Conservation (phyloP, 2,797 vertebrate species). For the Lepilemur ruficaudatus region DNA sequence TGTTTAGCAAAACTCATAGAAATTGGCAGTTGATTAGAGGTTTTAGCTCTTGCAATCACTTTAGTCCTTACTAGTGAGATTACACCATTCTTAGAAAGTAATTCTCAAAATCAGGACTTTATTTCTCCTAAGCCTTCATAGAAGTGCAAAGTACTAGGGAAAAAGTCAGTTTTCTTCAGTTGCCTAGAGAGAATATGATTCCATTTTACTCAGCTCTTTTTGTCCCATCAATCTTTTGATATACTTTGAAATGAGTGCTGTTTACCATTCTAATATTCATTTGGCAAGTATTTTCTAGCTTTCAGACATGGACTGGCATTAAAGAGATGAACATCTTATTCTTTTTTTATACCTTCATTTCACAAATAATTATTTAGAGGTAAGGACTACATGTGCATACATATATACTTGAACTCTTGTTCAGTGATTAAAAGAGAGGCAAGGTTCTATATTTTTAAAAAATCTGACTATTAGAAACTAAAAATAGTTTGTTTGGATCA, state of each 20-base stretch:
- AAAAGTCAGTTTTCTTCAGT: slow-evolving; percentile 6
- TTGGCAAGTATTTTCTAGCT: neutral
- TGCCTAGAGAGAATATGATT: slow-evolving; percentile 40
- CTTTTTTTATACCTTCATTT: neutral
- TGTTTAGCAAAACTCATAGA: slow-evolving; percentile 6
- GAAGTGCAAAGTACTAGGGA: neutral
- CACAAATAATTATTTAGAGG: neutral
- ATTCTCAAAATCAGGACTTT: slow-evolving; percentile 41
- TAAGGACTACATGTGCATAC: neutral
- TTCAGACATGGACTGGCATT: neutral
- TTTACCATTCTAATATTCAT: neutral
- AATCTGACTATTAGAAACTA: neutral
- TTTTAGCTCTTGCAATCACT: neutral
- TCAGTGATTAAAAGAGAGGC: neutral
- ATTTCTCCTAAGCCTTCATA: slow-evolving; percentile 9
- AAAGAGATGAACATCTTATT: neutral
- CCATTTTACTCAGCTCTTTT: slow-evolving; percentile 22
- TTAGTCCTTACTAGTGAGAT: slow-evolving; percentile 4
- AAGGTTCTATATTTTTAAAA: neutral
- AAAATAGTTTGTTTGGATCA: neutral
- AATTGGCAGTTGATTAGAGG: slow-evolving; percentile 14
- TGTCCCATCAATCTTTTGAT: neutral
- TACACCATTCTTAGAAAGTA: slow-evolving; percentile 22
- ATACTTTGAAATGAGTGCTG: neutral
- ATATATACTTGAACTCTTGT: neutral